phyloP scores from a whole-genome alignment of 2,888 invertebrate genomes.

The Peribatodes rhomboidaria region DNA sequence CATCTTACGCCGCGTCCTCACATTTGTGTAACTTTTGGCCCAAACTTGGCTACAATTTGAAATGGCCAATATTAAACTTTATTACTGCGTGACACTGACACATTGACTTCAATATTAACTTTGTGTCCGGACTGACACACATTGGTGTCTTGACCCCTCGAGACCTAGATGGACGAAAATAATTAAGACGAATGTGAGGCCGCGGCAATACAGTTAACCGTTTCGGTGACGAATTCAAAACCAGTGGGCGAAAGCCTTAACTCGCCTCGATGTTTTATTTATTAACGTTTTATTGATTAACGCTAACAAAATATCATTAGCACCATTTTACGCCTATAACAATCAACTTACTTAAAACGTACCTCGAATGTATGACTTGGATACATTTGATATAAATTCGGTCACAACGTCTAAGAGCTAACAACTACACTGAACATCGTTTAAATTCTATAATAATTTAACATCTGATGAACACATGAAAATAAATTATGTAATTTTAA shows the following conservation, averaged over 20 bases:
- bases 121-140: too few relatives aligned
- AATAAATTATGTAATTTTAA: constrained; percentile 48
- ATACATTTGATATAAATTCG: constrained; percentile 72
- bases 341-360: constrained; percentile 41
- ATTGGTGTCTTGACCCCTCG: too few relatives aligned
- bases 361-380: constrained; percentile 21
- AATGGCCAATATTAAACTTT: too few relatives aligned
- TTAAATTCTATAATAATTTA: constrained; percentile 57
- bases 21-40: too few relatives aligned
- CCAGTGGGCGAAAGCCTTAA: background rate
- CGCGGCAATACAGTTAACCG: background rate
- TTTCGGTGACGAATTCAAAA: background rate
- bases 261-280: constrained; percentile 29
- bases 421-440: constrained; percentile 57
- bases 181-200: too few relatives aligned
- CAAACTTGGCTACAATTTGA: too few relatives aligned
- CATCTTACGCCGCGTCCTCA: too few relatives aligned
- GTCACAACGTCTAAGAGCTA: constrained; percentile 64
- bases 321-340: constrained; percentile 67
- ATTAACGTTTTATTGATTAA: constrained; percentile 46
- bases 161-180: too few relatives aligned
- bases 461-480: constrained; percentile 65
- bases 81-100: too few relatives aligned
- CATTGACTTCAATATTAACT: too few relatives aligned
- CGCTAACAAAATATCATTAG: constrained; percentile 68